Percentiles rank a stretch among this genome's conserved stretches.
phyloP scores from a whole-genome alignment of 1,140 invertebrate genomes.

The Achroia grisella region DNA sequence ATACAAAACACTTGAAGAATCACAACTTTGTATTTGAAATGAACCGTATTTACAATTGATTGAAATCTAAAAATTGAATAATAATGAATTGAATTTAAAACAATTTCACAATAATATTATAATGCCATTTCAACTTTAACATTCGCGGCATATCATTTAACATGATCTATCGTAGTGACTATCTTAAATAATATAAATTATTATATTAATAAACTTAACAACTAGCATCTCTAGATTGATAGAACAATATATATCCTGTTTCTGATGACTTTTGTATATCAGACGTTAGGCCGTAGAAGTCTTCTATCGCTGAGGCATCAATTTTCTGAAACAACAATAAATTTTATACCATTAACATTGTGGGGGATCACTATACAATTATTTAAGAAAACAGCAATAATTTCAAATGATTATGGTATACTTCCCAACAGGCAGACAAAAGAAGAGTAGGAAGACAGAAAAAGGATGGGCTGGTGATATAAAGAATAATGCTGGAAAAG shows the following conservation, averaged over 20 bases:
- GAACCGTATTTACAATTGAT: slow-evolving; percentile 59
- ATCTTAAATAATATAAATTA: slow-evolving; percentile 60
- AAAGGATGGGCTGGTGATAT: too few species aligned
- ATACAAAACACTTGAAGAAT: slow-evolving; percentile 18
- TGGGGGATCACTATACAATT: not conserved
- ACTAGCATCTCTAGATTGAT: slow-evolving; percentile 93
- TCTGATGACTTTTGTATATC: slow-evolving; percentile 99
- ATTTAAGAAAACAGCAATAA: too few species aligned
- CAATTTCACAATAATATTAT: slow-evolving; percentile 50
- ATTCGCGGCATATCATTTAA: slow-evolving; percentile 54
- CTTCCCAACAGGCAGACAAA: too few species aligned
- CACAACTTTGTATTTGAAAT: slow-evolving; percentile 54
- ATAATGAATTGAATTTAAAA: slow-evolving; percentile 42
- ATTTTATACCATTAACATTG: slow-evolving; percentile 1
- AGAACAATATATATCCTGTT: slow-evolving; percentile 99
- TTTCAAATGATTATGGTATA: too few species aligned
- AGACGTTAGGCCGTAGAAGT: slow-evolving; percentile 98
- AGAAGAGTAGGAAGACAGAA: too few species aligned
- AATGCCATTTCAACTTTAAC: slow-evolving; percentile 66
- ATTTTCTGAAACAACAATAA: slow-evolving; percentile 91
- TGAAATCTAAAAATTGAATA: slow-evolving; percentile 47
- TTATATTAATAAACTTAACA: slow-evolving; percentile 61
- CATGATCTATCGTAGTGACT: slow-evolving; percentile 41
- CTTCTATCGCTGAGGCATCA: slow-evolving; percentile 98
- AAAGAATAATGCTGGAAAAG: too few species aligned